A percentile compares a stretch with the other conserved stretches of the same genome.
Conservation (phyloP, 1,140 invertebrate genomes). For the Lasaia peninsularis region DNA sequence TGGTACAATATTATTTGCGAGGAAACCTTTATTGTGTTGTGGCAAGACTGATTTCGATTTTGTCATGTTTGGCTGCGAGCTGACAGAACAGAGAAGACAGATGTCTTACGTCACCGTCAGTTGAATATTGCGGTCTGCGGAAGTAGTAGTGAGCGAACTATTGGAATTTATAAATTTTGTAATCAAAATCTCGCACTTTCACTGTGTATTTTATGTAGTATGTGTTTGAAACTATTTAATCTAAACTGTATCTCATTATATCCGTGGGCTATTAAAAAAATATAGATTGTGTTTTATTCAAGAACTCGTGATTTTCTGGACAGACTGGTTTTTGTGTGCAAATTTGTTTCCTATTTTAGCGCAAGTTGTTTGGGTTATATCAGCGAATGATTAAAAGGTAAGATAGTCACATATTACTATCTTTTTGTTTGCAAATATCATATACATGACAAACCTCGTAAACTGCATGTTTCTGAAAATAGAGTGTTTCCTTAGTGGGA, state of each 20-base stretch:
- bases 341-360: conserved; percentile 45
- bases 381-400: conserved; percentile 40
- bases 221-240: conserved; percentile 24
- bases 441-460: background rate
- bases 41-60: conserved; percentile 18
- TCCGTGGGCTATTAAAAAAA: conserved; percentile 1
- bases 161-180: conserved; percentile 30
- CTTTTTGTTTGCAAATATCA: background rate
- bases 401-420: background rate
- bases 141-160: conserved; percentile 29
- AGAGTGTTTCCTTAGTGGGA: conserved; percentile 18
- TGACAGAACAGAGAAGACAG: conserved; percentile 21
- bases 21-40: background rate
- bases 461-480: conserved; percentile 22
- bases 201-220: conserved; percentile 34
- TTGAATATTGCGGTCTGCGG: conserved; percentile 54
- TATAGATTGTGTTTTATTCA: conserved; percentile 14
- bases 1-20: background rate
- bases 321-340: conserved; percentile 53
- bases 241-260: background rate
- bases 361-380: conserved; percentile 34
- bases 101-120: conserved; percentile 43
- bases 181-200: conserved; percentile 51
- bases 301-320: conserved; percentile 38
- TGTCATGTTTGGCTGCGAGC: background rate